A percentile compares a stretch with the other conserved stretches of the same genome.
Evolutionary conservation across 2,888 invertebrate species (phyloP).

Genomic region (Trissonchulus latispiculum): DNA sequence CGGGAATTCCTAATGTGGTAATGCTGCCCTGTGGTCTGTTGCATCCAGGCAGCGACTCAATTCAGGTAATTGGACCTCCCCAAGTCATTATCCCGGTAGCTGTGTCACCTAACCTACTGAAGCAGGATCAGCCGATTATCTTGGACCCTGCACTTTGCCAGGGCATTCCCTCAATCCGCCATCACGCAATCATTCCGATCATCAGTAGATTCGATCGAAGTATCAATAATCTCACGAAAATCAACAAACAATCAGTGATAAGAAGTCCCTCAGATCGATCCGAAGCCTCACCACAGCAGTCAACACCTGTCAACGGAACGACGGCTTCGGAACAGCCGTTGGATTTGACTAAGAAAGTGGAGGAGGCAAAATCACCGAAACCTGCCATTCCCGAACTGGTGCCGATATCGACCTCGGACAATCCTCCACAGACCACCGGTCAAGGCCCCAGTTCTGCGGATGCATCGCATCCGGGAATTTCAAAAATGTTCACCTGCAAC

Average conservation of each 20-base stretch:
- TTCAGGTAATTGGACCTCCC: background rate
- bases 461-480: too few relatives aligned
- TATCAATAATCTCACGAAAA: background rate
- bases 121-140: background rate
- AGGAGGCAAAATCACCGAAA: too few relatives aligned
- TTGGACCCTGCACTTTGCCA: background rate
- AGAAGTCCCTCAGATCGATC: too few relatives aligned
- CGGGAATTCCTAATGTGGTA: too few relatives aligned
- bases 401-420: too few relatives aligned
- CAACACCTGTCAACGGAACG: background rate
- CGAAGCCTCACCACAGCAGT: too few relatives aligned
- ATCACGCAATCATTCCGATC: background rate
- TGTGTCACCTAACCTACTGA: background rate
- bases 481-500: background rate
- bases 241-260: too few relatives aligned
- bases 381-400: background rate
- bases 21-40: background rate
- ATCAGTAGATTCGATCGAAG: background rate
- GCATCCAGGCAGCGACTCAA: background rate
- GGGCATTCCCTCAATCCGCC: background rate
- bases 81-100: constrained; percentile 11
- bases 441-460: background rate
- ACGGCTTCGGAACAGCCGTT: background rate
- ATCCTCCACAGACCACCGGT: background rate
- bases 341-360: background rate